Base-by-base conservation (phyloP, 2,888 invertebrate genomes). In the Cynaeus angustus region DNA sequence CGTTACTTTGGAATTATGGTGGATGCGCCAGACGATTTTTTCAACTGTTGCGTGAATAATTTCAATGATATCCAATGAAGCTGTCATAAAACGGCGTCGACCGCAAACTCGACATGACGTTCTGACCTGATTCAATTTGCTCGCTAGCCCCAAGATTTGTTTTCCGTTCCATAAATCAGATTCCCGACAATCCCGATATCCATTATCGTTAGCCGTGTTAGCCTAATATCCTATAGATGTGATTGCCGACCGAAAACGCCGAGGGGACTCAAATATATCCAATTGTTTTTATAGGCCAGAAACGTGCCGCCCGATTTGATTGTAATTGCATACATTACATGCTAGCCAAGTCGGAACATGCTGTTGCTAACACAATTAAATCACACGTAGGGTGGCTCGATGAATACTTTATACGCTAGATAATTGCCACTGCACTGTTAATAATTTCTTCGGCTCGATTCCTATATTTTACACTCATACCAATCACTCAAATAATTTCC, bases 121-220 rank as follows among this genome's bases (percentile, higher is more conserved):
- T 79, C 80, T 79, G 81, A 79, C 81, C 83, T 83, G 83, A 84
- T 84, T 83, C 83, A 82, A 84, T 84, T 84, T 84, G 78, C 77
- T 74, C 71, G 78, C 77, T 77, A 76, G 77, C 81, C 82, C 82
- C 83, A 84, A 83, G 84, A 84, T 83, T 83, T 84, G 84, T 83
- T 84, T 83, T 83, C 83, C 83, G 78, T 79, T 80, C 80, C 82
- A 84, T 85, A 84, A 85, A 85, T 85, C 84, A 85, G 83, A 83
- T 83, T 82, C 80, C 80, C 81, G 81, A 82, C 84, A 81, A 83
- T 83, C 82, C 81, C 82, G 83, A 83, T 84, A 84, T 84, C 83
- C 83, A 84, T 84, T 84, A 84, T 84, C 83, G 83, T 84, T 83
- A 81, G 80, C 77, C 75, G 77, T 74, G 79, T 77, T 77, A 75